Evolutionary conservation across 2,113 vertebrate species (phyloP).

Genomic region (Heterotis niloticus): DNA sequence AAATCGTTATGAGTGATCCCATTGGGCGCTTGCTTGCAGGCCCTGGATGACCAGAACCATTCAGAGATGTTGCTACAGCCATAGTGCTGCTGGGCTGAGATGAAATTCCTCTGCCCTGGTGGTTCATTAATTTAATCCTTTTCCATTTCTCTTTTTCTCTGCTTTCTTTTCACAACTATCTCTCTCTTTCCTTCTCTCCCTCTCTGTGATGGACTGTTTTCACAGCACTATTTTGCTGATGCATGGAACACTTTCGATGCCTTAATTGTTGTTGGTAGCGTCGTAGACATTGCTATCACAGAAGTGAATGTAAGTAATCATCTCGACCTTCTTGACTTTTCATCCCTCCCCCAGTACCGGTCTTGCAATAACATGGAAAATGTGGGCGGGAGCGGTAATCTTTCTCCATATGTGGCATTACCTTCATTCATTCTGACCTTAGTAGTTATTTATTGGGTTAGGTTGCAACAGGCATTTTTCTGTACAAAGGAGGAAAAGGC

Average conservation of each 20-base stretch:
- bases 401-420: not conserved
- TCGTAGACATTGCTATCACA: constrained; percentile 99
- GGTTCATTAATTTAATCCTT: constrained; percentile 1
- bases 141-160: constrained; percentile 48
- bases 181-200: constrained; percentile 51
- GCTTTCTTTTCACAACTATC: not conserved
- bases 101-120: not conserved
- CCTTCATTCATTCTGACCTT: too few species aligned
- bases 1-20: too few species aligned
- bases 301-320: constrained; percentile 97
- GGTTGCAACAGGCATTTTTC: too few species aligned
- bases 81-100: not conserved
- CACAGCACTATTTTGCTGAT: constrained; percentile 99
- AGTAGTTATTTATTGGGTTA: too few species aligned
- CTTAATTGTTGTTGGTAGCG: constrained; percentile 99
- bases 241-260: constrained; percentile 99
- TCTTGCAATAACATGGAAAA: constrained; percentile 45
- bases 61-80: not conserved
- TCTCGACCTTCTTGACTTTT: constrained; percentile 35
- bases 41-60: not conserved
- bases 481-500: too few species aligned
- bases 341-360: constrained; percentile 63
- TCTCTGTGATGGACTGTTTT: constrained; percentile 51
- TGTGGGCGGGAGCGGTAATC: not conserved
- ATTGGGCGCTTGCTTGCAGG: not conserved